Percentiles rank a stretch among this genome's conserved stretches.
phyloP scores from a whole-genome alignment of 2,113 vertebrate genomes.

The Mystacornis crossleyi region DNA sequence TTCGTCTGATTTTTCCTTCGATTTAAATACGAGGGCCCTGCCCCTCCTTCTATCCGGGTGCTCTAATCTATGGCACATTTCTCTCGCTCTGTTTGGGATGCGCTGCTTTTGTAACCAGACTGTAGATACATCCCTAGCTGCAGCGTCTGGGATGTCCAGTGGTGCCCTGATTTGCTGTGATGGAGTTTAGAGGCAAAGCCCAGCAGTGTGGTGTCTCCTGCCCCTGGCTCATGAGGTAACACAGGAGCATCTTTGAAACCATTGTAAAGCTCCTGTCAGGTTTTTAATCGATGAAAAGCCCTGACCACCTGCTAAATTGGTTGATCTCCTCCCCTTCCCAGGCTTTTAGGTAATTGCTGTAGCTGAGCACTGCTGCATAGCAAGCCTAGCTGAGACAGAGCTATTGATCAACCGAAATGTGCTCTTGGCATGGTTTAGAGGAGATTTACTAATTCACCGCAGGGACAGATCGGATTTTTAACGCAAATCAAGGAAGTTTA shows the following conservation, averaged over 20 bases:
- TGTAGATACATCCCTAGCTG: too few species aligned
- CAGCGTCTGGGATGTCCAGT: neutral
- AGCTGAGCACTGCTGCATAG: neutral
- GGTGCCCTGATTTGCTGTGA: neutral
- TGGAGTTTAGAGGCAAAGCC: neutral
- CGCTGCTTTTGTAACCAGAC: fast-evolving
- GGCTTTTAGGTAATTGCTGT: constrained; percentile 60
- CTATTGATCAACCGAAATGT: constrained; percentile 57
- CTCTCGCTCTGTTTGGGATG: neutral
- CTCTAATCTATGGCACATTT: neutral
- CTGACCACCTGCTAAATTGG: constrained; percentile 26
- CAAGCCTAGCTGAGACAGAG: constrained; percentile 16
- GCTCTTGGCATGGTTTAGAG: constrained; percentile 29
- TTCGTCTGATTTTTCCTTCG: constrained; percentile 73
- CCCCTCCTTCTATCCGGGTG: neutral
- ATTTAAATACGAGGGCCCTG: constrained; percentile 44
- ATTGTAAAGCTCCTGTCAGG: neutral
- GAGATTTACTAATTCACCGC: constrained; percentile 17
- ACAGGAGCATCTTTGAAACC: neutral
- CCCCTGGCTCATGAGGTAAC: neutral
- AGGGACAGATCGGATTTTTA: constrained; percentile 2
- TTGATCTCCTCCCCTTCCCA: constrained; percentile 42
- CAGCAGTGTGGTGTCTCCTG: neutral
- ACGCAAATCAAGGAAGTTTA: neutral
- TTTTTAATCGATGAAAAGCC: constrained; percentile 50